Percentiles rank a stretch among this genome's conserved stretches.
Evolutionary conservation across 1,140 invertebrate species (phyloP).

Genomic region (Heliconius hermathena): DNA sequence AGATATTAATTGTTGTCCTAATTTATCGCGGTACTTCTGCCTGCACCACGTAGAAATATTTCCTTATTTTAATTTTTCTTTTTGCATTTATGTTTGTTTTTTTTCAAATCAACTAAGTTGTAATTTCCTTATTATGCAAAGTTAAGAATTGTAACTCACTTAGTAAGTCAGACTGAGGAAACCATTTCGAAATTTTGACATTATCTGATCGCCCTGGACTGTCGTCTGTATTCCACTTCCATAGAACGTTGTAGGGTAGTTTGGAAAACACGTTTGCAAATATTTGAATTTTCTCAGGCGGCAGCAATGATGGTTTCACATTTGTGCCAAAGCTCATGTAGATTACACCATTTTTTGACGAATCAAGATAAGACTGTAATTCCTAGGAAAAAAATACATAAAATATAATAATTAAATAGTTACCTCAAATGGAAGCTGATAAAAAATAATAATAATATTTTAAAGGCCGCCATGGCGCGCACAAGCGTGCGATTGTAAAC

Average conservation of each 20-base stretch:
- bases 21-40: too few relatives aligned
- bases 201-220: conserved; percentile 71
- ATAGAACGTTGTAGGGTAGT: conserved; percentile 58
- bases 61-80: too few relatives aligned
- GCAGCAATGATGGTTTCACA: conserved; percentile 52
- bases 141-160: conserved; percentile 24
- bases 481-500: too few relatives aligned
- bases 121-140: too few relatives aligned
- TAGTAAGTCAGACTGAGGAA: conserved; percentile 24
- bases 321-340: conserved; percentile 82
- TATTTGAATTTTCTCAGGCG: conserved; percentile 56
- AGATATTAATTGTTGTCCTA: too few relatives aligned
- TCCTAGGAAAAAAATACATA: conserved; percentile 61
- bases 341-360: conserved; percentile 81
- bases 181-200: conserved; percentile 52
- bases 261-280: conserved; percentile 74
- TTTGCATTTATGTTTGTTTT: too few relatives aligned
- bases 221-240: conserved; percentile 46
- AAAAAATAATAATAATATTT: too few relatives aligned
- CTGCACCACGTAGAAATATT: too few relatives aligned
- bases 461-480: too few relatives aligned
- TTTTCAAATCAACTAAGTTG: too few relatives aligned
- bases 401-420: too few relatives aligned
- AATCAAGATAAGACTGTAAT: conserved; percentile 80
- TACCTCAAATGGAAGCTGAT: too few relatives aligned